Base-by-base conservation (phyloP, 2,797 vertebrate genomes). In the Tamandua tetradactyla region DNA sequence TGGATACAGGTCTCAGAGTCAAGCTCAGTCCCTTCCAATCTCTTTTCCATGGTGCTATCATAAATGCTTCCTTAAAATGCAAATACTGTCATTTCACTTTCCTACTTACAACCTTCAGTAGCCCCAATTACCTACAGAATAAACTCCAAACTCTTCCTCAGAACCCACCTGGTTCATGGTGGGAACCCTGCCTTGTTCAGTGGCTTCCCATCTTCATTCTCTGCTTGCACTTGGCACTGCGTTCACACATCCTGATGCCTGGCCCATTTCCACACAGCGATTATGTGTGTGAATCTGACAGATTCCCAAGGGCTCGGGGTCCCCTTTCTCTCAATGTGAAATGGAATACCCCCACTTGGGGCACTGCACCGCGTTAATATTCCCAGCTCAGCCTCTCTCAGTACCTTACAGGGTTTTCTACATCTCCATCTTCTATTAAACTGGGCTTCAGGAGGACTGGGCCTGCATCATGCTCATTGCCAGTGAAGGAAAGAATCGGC, bases 221-320 rank as follows among this genome's bases (percentile, higher is more conserved):
- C 25, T 37, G 5, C 66, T 37, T 17, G 30, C 42, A 22, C 3
- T 0, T 23, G 47, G 32, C 0, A 20, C 27, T 6, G 2, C 4
- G 5, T 12, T 78, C 0, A 4, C 14, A 27, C 18, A 14, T 84
- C 62, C 30, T 59, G 7, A 14, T 7, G 7, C 30, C 14, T 52
- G 23, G 27, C 47, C 71, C 13, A 35, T 44, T 3, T 15, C 12
- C 32, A 23, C 25, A 32, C 25, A 25, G 25, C 44, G 11, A 17
- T 17, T 22, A 22, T 20, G 32, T 55, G 0, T 55, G 30, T 68
- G 49, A 47, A 7, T 30, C 61, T 30, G 81, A 44, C 47, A 84
- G 22, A 11, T 14, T 7, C 2, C 35, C 27, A 35, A 35, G 57
- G 22, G 44, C 55, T 40, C 35, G n/a, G 57, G 22, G 1, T 13